Evolutionary conservation across 1,140 invertebrate genomes (phyloP).

Genomic region (Heliconius hewitsoni): DNA sequence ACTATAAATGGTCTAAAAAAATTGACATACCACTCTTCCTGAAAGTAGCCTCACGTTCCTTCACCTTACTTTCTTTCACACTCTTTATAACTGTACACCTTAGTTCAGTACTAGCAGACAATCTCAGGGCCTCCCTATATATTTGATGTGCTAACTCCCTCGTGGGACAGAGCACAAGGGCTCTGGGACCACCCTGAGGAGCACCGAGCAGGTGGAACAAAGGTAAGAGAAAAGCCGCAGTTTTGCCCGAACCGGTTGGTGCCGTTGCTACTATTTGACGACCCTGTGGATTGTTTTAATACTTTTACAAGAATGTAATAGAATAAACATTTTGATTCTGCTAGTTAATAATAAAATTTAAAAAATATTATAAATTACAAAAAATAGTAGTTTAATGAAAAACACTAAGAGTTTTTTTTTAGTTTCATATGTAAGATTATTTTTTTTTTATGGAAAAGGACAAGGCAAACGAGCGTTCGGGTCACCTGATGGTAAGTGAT

Average conservation of each 20-base stretch:
- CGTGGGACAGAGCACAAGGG: slow-evolving; percentile 95
- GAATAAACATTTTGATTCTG: not conserved
- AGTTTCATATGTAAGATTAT: too few species aligned
- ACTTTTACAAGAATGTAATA: not conserved
- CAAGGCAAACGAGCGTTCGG: too few species aligned
- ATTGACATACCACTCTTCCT: slow-evolving; percentile 62
- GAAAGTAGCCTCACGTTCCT: slow-evolving; percentile 68
- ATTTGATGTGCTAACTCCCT: slow-evolving; percentile 97
- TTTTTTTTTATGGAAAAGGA: too few species aligned
- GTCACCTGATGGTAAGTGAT: too few species aligned
- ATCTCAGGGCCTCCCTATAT: slow-evolving; percentile 88
- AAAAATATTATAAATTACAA: too few species aligned
- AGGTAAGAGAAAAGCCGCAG: slow-evolving; percentile 92
- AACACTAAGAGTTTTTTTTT: too few species aligned
- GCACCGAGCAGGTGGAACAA: slow-evolving; percentile 86
- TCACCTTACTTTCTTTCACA: slow-evolving; percentile 79
- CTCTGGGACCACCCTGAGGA: slow-evolving; percentile 88
- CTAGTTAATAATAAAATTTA: too few species aligned
- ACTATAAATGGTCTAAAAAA: not conserved
- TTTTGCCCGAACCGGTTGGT: slow-evolving; percentile 95
- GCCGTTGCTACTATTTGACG: slow-evolving; percentile 96
- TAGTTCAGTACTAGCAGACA: slow-evolving; percentile 88
- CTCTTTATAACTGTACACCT: slow-evolving; percentile 72
- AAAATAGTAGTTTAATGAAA: too few species aligned
- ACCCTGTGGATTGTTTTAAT: slow-evolving; percentile 74